Percentiles rank a stretch among this genome's conserved stretches.
Conservation (phyloP, 1,140 invertebrate genomes). For the Spodoptera litura region DNA sequence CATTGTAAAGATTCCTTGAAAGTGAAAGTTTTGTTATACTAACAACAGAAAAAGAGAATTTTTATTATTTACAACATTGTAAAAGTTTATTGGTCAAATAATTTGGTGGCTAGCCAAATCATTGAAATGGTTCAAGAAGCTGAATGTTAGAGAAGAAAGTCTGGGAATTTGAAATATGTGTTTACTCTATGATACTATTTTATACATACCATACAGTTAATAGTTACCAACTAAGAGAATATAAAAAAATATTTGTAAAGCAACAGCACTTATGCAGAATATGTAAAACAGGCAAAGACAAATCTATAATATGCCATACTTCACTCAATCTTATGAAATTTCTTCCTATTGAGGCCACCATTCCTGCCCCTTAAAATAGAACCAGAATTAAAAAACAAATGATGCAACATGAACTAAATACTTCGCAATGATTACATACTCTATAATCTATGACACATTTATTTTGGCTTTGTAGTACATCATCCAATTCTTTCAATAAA, state of each 20-base stretch:
- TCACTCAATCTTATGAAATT: no score
- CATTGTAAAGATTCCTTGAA: neutral
- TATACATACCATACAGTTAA: no score
- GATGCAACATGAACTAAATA: neutral
- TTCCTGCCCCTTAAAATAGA: neutral
- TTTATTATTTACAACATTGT: conserved; percentile 39
- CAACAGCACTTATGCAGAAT: no score
- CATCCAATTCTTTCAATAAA: no score
- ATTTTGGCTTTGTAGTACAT: neutral
- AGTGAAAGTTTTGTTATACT: conserved; percentile 22
- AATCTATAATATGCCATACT: no score
- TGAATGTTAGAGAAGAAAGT: neutral
- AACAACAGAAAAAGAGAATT: neutral
- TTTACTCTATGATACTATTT: neutral
- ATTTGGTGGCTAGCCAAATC: conserved; percentile 36
- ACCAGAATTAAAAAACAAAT: conserved; percentile 1
- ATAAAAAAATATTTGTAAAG: no score
- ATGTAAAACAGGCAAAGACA: no score
- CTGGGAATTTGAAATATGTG: neutral
- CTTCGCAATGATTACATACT: neutral
- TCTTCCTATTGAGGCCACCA: neutral
- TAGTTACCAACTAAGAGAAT: no score
- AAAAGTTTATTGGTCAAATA: conserved; percentile 7
- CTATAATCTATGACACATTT: neutral
- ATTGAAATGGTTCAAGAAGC: conserved; percentile 10